Evolutionary conservation across 2,888 invertebrate species (phyloP).

Genomic region (Himalopsyche anomala): DNA sequence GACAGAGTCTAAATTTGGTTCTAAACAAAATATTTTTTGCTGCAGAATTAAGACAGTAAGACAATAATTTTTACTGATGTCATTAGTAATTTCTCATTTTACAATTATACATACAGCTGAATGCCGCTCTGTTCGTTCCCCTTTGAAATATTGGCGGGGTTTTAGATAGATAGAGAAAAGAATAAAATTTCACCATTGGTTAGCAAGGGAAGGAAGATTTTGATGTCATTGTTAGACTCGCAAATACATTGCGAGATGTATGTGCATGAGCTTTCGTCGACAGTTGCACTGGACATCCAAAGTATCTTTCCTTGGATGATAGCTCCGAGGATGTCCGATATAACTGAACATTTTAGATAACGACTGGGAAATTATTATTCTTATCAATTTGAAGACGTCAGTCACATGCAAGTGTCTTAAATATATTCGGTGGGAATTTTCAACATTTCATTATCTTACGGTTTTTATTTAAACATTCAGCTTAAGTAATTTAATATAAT

Average conservation of each 20-base stretch:
- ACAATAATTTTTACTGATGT: too few relatives aligned
- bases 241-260: constrained; percentile 51
- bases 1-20: too few relatives aligned
- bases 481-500: too few relatives aligned
- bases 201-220: constrained; percentile 40
- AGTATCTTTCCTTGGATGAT: neutral
- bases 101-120: constrained; percentile 49
- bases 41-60: too few relatives aligned
- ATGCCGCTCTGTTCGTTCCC: constrained; percentile 48
- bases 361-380: neutral
- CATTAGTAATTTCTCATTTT: too few relatives aligned
- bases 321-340: neutral
- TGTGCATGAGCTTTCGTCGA: constrained; percentile 19
- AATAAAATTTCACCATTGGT: neutral
- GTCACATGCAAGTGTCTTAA: neutral
- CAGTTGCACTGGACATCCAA: neutral
- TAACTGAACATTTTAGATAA: neutral
- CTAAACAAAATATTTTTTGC: too few relatives aligned
- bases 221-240: constrained; percentile 57
- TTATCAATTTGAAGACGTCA: constrained; percentile 1
- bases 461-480: too few relatives aligned
- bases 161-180: constrained; percentile 46
- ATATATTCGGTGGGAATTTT: too few relatives aligned
- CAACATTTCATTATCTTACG: too few relatives aligned
- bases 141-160: constrained; percentile 55